phyloP scores from a whole-genome alignment of 2,797 vertebrate species.

The Prionace glauca region DNA sequence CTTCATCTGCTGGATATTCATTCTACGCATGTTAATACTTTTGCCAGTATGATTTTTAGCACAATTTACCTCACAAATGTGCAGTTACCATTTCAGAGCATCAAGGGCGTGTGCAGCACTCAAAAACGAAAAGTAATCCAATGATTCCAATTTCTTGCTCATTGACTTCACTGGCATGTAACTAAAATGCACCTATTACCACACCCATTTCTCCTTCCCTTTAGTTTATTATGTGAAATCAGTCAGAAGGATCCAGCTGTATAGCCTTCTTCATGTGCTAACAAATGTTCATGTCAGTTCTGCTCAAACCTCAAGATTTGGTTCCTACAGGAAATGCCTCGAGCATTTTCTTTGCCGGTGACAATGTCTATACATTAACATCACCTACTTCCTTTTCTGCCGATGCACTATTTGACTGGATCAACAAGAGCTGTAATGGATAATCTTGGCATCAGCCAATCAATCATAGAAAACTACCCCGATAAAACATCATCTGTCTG shows the following conservation, averaged over 20 bases:
- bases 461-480: conserved; percentile 32
- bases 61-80: no score
- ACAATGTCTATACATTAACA: conserved; percentile 33
- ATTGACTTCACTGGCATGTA: not conserved
- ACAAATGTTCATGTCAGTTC: conserved; percentile 5
- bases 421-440: conserved; percentile 36
- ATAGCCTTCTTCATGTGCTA: not conserved
- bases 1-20: not conserved
- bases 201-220: not conserved
- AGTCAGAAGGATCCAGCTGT: not conserved
- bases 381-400: conserved; percentile 21
- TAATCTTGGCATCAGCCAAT: conserved; percentile 34
- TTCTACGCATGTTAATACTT: not conserved
- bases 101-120: not conserved
- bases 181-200: not conserved
- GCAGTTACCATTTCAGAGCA: not conserved
- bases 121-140: not conserved
- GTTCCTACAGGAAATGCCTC: conserved; percentile 29
- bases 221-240: not conserved
- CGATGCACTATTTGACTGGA: conserved; percentile 27
- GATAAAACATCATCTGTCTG: conserved; percentile 17
- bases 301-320: conserved; percentile 33
- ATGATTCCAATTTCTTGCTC: not conserved
- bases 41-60: not conserved
- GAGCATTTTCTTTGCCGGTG: conserved; percentile 29